Evolutionary conservation across 2,797 vertebrate species (phyloP).

Genomic region (Lepidocolaptes lacrymiger): DNA sequence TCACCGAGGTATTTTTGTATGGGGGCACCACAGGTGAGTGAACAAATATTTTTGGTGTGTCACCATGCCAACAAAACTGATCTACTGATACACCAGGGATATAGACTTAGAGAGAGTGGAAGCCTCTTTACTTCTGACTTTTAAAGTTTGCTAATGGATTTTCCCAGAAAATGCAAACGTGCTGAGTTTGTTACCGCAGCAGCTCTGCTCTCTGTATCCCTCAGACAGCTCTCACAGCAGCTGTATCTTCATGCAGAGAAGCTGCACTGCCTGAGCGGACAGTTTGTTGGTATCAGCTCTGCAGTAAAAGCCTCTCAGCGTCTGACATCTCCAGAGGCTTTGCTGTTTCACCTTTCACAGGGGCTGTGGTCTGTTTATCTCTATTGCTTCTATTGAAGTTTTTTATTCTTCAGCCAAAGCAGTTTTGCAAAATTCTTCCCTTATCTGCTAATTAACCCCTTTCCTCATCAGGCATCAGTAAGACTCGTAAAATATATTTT

Average conservation of each 20-base stretch:
- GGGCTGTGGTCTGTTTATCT: background rate
- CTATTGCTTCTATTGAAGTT: background rate
- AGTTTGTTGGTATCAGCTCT: background rate
- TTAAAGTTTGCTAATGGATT: background rate
- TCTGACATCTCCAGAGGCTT: background rate
- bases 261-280: background rate
- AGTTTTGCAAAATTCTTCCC: background rate
- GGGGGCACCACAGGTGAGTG: too few relatives aligned
- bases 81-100: background rate
- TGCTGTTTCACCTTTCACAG: background rate
- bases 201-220: background rate
- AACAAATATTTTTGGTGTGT: background rate
- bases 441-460: constrained; percentile 54
- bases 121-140: background rate
- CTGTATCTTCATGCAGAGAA: background rate
- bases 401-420: background rate
- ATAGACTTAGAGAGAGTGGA: background rate
- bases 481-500: background rate
- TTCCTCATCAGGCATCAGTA: constrained; percentile 17
- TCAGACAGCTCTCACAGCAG: background rate
- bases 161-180: background rate
- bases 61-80: background rate
- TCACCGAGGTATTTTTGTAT: background rate
- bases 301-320: background rate
- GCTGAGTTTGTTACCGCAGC: background rate